Evolutionary conservation across 2,113 vertebrate species (phyloP).

Genomic region (Scomber scombrus): DNA sequence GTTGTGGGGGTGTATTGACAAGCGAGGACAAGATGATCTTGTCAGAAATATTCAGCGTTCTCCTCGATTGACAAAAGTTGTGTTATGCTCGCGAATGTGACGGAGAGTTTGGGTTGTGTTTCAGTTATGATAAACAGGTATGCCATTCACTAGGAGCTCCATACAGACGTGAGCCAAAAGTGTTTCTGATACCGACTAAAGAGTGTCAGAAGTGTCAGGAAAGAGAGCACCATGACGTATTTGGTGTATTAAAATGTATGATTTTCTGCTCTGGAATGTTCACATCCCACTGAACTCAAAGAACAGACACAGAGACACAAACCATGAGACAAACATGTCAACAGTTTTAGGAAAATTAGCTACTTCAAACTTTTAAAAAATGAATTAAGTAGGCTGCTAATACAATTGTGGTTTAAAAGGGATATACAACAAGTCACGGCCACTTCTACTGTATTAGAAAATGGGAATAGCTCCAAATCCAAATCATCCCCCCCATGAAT

Average conservation of each 20-base stretch:
- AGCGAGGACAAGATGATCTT: neutral
- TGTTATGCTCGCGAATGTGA: neutral
- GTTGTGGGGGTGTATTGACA: neutral
- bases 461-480: neutral
- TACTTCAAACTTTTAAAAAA: too few species aligned
- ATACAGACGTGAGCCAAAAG: neutral
- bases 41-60: neutral
- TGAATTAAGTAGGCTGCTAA: neutral
- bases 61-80: constrained; percentile 1
- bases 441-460: neutral
- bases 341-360: too few species aligned
- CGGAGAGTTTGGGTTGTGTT: constrained; percentile 1
- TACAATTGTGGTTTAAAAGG: neutral
- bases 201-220: neutral
- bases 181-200: neutral
- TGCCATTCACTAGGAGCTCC: neutral
- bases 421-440: neutral
- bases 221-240: neutral
- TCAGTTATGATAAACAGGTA: constrained; percentile 5
- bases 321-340: too few species aligned
- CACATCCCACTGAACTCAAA: neutral
- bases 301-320: too few species aligned
- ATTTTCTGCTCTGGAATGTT: constrained; percentile 19
- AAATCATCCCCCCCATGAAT: neutral
- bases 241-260: neutral